phyloP scores from a whole-genome alignment of 2,888 invertebrate species.

The Blomia tropicalis region DNA sequence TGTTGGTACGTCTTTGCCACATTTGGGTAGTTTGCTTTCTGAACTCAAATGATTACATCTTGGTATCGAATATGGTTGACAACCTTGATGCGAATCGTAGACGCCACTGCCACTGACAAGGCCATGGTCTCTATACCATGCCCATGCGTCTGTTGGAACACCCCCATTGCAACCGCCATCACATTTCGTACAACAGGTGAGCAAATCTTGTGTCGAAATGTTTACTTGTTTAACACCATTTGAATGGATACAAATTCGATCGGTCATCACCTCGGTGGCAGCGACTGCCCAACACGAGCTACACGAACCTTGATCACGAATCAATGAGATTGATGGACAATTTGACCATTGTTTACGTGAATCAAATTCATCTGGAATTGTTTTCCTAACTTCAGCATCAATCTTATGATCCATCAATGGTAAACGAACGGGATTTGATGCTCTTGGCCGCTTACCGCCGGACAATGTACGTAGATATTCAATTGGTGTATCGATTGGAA shows the following conservation, averaged over 20 bases:
- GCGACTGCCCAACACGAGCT: conserved; percentile 61
- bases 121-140: conserved; percentile 64
- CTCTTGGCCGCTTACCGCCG: neutral
- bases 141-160: conserved; percentile 64
- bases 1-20: conserved; percentile 49
- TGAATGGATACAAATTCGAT: conserved; percentile 66
- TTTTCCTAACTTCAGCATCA: neutral
- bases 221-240: conserved; percentile 50
- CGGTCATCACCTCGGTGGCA: conserved; percentile 77
- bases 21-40: conserved; percentile 55
- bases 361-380: conserved; percentile 66
- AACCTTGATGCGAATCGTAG: conserved; percentile 59
- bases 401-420: conserved; percentile 5
- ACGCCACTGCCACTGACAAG: conserved; percentile 75
- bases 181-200: conserved; percentile 61
- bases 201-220: conserved; percentile 66
- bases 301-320: conserved; percentile 71
- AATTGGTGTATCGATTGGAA: conserved; percentile 42
- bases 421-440: neutral
- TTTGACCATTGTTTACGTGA: conserved; percentile 61
- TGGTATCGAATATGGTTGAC: conserved; percentile 64
- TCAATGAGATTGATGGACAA: conserved; percentile 65
- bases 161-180: conserved; percentile 64
- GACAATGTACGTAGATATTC: neutral
- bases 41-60: conserved; percentile 81